These are phyloP conservation scores for Trididemnum miniatum DNA, from an alignment of 23 tunicate species.

Conservation along the genomic window DNA sequence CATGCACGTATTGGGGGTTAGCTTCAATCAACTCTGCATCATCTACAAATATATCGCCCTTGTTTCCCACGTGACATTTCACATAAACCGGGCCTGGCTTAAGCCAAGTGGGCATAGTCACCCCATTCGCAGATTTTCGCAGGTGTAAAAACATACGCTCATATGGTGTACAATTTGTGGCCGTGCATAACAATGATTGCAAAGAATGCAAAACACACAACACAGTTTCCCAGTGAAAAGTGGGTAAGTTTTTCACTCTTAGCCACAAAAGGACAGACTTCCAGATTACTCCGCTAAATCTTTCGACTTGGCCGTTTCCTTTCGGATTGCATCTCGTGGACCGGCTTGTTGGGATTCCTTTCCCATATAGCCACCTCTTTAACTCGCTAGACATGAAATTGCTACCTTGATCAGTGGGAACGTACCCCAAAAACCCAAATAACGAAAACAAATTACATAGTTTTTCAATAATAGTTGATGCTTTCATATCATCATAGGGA, in stretches of 20 bases:
- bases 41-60: too few species aligned
- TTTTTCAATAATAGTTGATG: background rate
- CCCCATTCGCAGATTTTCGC: too few species aligned
- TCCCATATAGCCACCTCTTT: background rate
- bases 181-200: too few species aligned
- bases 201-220: too few species aligned
- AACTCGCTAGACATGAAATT: background rate
- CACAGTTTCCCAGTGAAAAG: too few species aligned
- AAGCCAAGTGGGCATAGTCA: too few species aligned
- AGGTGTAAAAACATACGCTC: too few species aligned
- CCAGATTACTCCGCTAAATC: constrained; percentile 3
- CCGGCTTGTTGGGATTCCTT: background rate
- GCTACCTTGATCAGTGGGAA: background rate
- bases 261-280: background rate
- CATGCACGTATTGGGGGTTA: too few species aligned
- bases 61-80: too few species aligned
- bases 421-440: background rate
- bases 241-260: background rate
- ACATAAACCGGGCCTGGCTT: too few species aligned
- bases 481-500: background rate
- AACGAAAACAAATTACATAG: background rate
- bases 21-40: too few species aligned
- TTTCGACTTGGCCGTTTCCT: constrained; percentile 4
- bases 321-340: background rate
- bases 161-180: too few species aligned